Evolutionary conservation across 2,888 invertebrate genomes (phyloP).

Genomic region (Amblyjoppa fuscipennis): DNA sequence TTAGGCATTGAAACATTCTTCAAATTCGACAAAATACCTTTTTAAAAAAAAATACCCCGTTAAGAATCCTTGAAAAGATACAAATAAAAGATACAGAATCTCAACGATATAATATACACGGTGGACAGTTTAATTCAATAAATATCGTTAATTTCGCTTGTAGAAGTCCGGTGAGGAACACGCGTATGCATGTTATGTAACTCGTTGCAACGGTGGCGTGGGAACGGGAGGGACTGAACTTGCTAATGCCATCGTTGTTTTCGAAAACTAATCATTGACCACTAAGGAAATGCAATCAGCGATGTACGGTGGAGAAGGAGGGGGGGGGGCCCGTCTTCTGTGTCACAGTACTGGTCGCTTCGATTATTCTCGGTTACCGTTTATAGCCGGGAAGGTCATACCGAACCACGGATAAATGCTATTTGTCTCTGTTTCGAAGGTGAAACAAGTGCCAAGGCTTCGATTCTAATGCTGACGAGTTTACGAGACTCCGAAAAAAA

Average conservation of each 20-base stretch:
- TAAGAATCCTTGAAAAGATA: not conserved
- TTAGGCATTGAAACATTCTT: not conserved
- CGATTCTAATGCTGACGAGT: constrained; percentile 1
- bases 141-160: not conserved
- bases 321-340: constrained; percentile 9
- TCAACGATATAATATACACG: not conserved
- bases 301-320: not conserved
- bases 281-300: constrained; percentile 1
- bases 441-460: constrained; percentile 8
- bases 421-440: constrained; percentile 12
- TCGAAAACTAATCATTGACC: constrained; percentile 13
- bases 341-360: constrained; percentile 1
- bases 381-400: constrained; percentile 12
- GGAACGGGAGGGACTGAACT: not conserved
- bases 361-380: constrained; percentile 19
- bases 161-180: not conserved
- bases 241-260: constrained; percentile 7
- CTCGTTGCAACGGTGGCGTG: constrained; percentile 10
- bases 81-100: not conserved
- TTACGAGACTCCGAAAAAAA: not conserved
- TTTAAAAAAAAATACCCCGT: not conserved
- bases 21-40: not conserved
- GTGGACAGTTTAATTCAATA: not conserved
- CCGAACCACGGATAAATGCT: constrained; percentile 8
- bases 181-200: constrained; percentile 14